Evolutionary conservation across 2,888 invertebrate species (phyloP).

Genomic region (Yponomeuta plumbellus): DNA sequence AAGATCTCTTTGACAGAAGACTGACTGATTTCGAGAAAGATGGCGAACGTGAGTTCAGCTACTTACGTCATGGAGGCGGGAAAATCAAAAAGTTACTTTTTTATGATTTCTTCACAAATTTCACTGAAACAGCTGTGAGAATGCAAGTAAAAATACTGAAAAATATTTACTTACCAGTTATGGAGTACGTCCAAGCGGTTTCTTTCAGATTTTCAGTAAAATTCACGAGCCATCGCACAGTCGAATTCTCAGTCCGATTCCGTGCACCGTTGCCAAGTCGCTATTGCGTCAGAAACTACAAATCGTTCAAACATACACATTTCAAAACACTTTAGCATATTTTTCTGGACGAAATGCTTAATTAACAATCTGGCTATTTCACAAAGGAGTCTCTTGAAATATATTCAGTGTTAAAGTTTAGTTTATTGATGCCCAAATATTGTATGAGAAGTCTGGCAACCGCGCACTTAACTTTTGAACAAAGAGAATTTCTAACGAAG

Average conservation of each 20-base stretch:
- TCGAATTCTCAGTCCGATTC: conserved; percentile 51
- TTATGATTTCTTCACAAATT: conserved; percentile 5
- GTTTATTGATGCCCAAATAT: conserved; percentile 29
- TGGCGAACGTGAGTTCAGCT: conserved; percentile 38
- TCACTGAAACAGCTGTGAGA: conserved; percentile 14
- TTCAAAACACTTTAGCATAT: conserved; percentile 42
- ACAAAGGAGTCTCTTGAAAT: neutral
- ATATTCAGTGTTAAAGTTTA: neutral
- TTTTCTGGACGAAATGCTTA: neutral
- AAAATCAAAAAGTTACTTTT: conserved; percentile 49
- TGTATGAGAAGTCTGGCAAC: conserved; percentile 56
- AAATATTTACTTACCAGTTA: conserved; percentile 52
- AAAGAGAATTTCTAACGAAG: conserved; percentile 36
- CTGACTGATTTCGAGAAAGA: conserved; percentile 55
- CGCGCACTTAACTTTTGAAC: conserved; percentile 48
- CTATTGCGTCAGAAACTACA: conserved; percentile 70
- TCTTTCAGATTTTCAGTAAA: conserved; percentile 43
- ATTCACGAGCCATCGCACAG: conserved; percentile 55
- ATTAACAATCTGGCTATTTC: neutral
- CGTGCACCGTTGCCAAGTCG: conserved; percentile 70
- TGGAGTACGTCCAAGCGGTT: conserved; percentile 34
- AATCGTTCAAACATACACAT: conserved; percentile 63
- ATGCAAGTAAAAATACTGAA: conserved; percentile 20
- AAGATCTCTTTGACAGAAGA: conserved; percentile 55
- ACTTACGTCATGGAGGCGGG: conserved; percentile 69